Conservation (phyloP, 1,140 invertebrate species). For the Zaprionus capensis region DNA sequence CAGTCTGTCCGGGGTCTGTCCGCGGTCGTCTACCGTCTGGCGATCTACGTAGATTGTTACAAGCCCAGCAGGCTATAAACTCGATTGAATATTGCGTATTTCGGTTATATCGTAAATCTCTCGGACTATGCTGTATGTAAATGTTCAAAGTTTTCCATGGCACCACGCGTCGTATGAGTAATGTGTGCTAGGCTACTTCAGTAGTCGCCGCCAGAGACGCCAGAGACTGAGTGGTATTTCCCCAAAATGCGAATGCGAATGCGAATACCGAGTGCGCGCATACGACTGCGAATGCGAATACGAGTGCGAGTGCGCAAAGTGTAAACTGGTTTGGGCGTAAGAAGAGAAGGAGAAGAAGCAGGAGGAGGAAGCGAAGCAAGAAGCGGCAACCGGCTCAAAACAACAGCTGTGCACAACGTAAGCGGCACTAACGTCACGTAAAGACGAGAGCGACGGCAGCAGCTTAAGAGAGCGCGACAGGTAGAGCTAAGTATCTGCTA, state of each 20-base stretch:
- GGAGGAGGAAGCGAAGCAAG: neutral
- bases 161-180: slow-evolving; percentile 59
- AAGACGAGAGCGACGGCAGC: slow-evolving; percentile 1
- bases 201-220: slow-evolving; percentile 17
- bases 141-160: slow-evolving; percentile 53
- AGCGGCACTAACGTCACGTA: slow-evolving; percentile 10
- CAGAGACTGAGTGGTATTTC: slow-evolving; percentile 42
- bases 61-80: slow-evolving; percentile 29
- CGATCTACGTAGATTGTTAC: slow-evolving; percentile 20
- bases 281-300: neutral
- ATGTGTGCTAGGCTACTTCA: slow-evolving; percentile 29
- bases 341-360: neutral
- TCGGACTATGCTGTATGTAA: slow-evolving; percentile 24
- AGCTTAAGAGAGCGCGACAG: slow-evolving; percentile 24
- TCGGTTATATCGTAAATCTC: slow-evolving; percentile 20
- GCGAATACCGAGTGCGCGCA: slow-evolving; percentile 30
- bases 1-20: neutral
- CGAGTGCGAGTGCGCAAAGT: neutral
- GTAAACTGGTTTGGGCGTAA: slow-evolving; percentile 1
- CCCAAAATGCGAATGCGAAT: slow-evolving; percentile 37
- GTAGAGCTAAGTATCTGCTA: slow-evolving; percentile 30
- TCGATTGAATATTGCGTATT: slow-evolving; percentile 46
- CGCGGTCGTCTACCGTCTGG: neutral
- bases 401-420: slow-evolving; percentile 17
- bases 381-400: slow-evolving; percentile 37